Percentiles rank a stretch among this genome's conserved stretches.
phyloP scores from a whole-genome alignment of 2,888 invertebrate species.

The Dryococelus australis region DNA sequence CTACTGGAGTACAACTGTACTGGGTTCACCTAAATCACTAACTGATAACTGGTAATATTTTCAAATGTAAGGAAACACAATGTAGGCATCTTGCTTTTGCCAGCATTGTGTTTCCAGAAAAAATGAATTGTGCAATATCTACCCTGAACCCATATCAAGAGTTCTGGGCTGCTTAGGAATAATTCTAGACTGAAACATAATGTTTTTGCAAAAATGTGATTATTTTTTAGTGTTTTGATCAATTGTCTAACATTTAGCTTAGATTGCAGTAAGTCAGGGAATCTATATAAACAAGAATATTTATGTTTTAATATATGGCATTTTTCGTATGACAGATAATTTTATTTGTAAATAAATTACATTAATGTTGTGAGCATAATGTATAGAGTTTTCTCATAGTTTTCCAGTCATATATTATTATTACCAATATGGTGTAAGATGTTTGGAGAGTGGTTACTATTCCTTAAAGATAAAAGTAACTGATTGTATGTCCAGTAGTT shows the following conservation, averaged over 20 bases:
- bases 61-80: conserved; percentile 8
- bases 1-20: conserved; percentile 5
- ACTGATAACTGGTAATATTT: neutral
- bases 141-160: neutral
- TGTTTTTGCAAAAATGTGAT: neutral
- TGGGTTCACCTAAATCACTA: neutral
- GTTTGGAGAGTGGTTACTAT: neutral
- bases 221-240: conserved; percentile 3
- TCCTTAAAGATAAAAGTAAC: conserved; percentile 1
- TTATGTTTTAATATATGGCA: neutral
- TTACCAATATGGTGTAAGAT: neutral
- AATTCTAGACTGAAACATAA: neutral
- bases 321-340: neutral
- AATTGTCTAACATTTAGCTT: neutral
- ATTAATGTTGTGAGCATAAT: neutral
- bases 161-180: conserved; percentile 3
- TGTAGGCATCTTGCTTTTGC: neutral
- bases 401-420: neutral
- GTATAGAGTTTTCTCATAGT: conserved; percentile 16
- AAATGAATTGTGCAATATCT: neutral
- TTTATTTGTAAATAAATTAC: neutral
- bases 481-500: neutral
- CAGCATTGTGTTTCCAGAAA: neutral
- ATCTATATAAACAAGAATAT: neutral
- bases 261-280: neutral